phyloP scores from a whole-genome alignment of 2,113 vertebrate species.

The Geococcyx californianus region DNA sequence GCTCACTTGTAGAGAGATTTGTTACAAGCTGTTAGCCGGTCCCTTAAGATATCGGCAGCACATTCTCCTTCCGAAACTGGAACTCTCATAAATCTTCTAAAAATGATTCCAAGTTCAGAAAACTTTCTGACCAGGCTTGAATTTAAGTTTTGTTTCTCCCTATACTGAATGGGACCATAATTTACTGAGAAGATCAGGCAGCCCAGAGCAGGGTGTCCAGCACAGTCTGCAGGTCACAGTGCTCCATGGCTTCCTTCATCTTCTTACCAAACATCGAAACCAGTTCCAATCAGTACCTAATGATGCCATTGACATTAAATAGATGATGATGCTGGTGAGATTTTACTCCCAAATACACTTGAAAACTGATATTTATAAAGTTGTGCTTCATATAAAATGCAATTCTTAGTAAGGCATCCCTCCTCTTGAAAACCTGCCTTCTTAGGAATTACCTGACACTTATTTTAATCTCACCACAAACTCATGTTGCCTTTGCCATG shows the following conservation, averaged over 20 bases:
- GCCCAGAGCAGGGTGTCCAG: background rate
- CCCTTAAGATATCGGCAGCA: background rate
- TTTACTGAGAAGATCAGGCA: background rate
- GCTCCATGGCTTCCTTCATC: background rate
- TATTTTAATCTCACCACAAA: background rate
- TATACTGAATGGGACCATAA: background rate
- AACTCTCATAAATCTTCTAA: background rate
- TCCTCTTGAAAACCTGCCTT: background rate
- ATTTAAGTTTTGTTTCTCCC: background rate
- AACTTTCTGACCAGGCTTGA: background rate
- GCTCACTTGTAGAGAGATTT: background rate
- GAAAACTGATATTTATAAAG: background rate
- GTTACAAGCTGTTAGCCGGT: background rate
- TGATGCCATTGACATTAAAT: background rate
- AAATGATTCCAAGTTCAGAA: background rate
- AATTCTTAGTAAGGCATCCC: background rate
- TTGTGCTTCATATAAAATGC: background rate
- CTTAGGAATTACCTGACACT: background rate
- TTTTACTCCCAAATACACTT: background rate
- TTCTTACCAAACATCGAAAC: background rate
- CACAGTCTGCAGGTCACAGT: background rate
- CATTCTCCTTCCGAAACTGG: background rate
- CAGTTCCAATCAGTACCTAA: background rate
- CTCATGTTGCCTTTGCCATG: rapidly evolving
- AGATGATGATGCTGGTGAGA: background rate